Evolutionary conservation across 2,113 vertebrate genomes (phyloP).

Genomic region (Crotalus tigris): DNA sequence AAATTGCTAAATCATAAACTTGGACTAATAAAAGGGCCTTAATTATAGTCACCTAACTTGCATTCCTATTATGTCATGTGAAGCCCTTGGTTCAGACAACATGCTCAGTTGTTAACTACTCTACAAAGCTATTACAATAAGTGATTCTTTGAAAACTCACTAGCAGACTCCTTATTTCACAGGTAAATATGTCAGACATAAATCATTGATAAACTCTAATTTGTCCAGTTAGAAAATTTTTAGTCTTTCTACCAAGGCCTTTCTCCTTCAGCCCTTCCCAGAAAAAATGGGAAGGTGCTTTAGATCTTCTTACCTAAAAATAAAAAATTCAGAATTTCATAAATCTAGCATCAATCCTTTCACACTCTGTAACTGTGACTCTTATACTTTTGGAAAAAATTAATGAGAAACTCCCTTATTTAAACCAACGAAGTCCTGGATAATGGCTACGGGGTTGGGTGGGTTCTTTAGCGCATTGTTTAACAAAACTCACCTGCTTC

Average conservation of each 20-base stretch:
- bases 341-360: neutral
- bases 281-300: neutral
- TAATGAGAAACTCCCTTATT: neutral
- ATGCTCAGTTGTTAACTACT: neutral
- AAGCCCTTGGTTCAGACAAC: neutral
- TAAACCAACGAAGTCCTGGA: neutral
- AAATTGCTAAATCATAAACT: neutral
- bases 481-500: too few species aligned
- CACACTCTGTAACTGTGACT: neutral
- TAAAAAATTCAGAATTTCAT: neutral
- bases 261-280: neutral
- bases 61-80: neutral
- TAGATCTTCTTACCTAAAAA: neutral
- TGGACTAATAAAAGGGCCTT: neutral
- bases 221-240: neutral
- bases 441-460: too few species aligned
- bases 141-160: neutral
- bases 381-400: neutral
- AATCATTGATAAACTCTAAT: neutral
- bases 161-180: neutral
- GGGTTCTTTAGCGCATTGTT: too few species aligned
- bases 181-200: neutral
- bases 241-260: neutral
- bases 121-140: neutral
- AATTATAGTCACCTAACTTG: neutral